Evolutionary conservation across 2,888 invertebrate genomes (phyloP).

Genomic region (Ganaspis brasiliensis): DNA sequence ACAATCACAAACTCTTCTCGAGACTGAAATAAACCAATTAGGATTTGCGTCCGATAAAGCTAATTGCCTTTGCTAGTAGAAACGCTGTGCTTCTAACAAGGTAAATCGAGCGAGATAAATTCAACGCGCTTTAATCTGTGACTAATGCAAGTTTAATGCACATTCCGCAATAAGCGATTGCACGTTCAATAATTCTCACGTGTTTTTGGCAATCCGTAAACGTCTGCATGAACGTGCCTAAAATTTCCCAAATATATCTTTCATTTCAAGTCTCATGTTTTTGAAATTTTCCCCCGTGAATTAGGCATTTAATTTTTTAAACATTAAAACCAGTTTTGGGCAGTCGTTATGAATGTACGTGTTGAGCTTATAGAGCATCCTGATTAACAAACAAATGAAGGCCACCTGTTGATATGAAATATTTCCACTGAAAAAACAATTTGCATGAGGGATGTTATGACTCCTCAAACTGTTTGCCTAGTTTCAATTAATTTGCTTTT

Average conservation of each 20-base stretch:
- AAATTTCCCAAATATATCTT: neutral
- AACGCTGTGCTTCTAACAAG: neutral
- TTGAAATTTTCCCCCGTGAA: neutral
- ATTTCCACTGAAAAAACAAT: neutral
- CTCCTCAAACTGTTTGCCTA: neutral
- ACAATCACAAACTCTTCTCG: slow-evolving; percentile 10
- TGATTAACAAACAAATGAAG: slow-evolving; percentile 22
- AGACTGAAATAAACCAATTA: slow-evolving; percentile 27
- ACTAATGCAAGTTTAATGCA: slow-evolving; percentile 34
- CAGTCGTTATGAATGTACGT: neutral
- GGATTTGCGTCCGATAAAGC: slow-evolving; percentile 3
- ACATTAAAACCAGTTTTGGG: neutral
- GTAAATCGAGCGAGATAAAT: slow-evolving; percentile 24
- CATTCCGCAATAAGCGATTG: slow-evolving; percentile 1
- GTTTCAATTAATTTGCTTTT: neutral
- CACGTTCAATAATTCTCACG: neutral
- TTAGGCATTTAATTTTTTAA: neutral
- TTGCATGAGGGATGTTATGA: neutral
- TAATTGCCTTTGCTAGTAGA: slow-evolving; percentile 24
- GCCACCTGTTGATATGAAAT: slow-evolving; percentile 29
- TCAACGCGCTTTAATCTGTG: slow-evolving; percentile 4
- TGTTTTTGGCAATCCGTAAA: neutral
- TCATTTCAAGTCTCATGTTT: neutral
- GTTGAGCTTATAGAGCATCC: neutral
- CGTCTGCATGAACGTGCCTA: neutral